Percentiles rank a stretch among this genome's conserved stretches.
Conservation (phyloP, 2,888 invertebrate genomes). For the Hypolimnas misippus region DNA sequence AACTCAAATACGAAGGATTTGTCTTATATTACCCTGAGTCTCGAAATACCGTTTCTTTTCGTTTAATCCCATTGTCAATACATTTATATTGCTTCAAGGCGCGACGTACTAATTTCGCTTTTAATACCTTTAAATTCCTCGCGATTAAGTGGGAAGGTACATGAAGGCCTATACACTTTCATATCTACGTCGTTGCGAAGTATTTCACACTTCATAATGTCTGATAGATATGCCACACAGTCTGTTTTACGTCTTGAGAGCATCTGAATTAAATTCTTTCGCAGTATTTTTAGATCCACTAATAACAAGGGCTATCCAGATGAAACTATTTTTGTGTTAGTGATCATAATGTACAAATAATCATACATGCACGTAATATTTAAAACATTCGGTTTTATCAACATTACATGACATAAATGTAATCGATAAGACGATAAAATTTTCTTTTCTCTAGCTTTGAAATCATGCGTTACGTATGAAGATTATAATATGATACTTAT, state of each 20-base stretch:
- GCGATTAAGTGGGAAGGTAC: constrained; percentile 14
- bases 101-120: constrained; percentile 14
- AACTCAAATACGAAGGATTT: background rate
- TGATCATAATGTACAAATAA: background rate
- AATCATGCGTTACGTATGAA: too few relatives aligned
- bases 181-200: constrained; percentile 29
- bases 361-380: background rate
- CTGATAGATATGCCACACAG: constrained; percentile 60
- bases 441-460: too few relatives aligned
- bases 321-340: constrained; percentile 34
- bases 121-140: constrained; percentile 23
- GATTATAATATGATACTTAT: too few relatives aligned
- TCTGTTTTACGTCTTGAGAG: constrained; percentile 66
- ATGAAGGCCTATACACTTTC: constrained; percentile 5
- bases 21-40: constrained; percentile 8
- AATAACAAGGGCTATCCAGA: constrained; percentile 40
- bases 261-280: constrained; percentile 47
- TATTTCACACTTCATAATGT: constrained; percentile 57
- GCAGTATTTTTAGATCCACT: constrained; percentile 50
- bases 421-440: too few relatives aligned
- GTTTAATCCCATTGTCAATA: constrained; percentile 23
- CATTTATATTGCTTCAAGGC: constrained; percentile 29
- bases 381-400: too few relatives aligned
- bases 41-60: constrained; percentile 9
- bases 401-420: too few relatives aligned